phyloP scores from a whole-genome alignment of 1,140 invertebrate species.

The Rhagoletis pomonella region DNA sequence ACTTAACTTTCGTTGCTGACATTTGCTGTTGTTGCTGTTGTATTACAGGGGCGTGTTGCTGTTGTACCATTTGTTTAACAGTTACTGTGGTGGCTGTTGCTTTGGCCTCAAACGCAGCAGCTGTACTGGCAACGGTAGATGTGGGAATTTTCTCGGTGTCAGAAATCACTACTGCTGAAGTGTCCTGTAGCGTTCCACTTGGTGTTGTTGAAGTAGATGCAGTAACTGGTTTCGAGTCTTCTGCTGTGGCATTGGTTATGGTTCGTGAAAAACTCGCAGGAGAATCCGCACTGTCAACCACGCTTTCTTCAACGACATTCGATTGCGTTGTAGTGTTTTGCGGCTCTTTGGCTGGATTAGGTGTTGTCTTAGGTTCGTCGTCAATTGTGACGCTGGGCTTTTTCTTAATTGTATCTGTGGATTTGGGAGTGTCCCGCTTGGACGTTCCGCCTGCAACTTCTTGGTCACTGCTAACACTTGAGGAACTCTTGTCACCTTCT shows the following conservation, averaged over 20 bases:
- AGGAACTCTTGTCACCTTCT: constrained; percentile 91
- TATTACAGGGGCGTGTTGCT: constrained; percentile 70
- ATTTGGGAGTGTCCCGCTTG: constrained; percentile 56
- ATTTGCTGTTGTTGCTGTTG: constrained; percentile 70
- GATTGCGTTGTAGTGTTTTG: neutral
- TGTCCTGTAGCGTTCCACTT: neutral
- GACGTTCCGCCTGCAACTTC: constrained; percentile 75
- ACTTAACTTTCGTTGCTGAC: constrained; percentile 54
- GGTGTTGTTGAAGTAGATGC: constrained; percentile 47
- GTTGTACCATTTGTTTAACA: constrained; percentile 70
- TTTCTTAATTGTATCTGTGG: constrained; percentile 72
- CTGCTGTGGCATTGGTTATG: constrained; percentile 12
- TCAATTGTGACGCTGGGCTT: constrained; percentile 71
- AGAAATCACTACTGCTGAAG: constrained; percentile 17
- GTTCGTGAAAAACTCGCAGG: constrained; percentile 17
- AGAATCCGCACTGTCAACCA: neutral
- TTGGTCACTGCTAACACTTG: constrained; percentile 90
- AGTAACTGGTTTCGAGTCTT: constrained; percentile 23
- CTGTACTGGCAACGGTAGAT: constrained; percentile 58
- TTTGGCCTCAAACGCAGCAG: constrained; percentile 58
- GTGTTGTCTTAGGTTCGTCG: constrained; percentile 69
- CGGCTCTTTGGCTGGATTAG: constrained; percentile 53
- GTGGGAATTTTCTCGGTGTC: constrained; percentile 57
- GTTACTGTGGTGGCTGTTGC: constrained; percentile 63
- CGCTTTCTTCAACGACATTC: neutral